Conservation (phyloP, 1,140 invertebrate genomes). For the Sitobion miscanthi region DNA sequence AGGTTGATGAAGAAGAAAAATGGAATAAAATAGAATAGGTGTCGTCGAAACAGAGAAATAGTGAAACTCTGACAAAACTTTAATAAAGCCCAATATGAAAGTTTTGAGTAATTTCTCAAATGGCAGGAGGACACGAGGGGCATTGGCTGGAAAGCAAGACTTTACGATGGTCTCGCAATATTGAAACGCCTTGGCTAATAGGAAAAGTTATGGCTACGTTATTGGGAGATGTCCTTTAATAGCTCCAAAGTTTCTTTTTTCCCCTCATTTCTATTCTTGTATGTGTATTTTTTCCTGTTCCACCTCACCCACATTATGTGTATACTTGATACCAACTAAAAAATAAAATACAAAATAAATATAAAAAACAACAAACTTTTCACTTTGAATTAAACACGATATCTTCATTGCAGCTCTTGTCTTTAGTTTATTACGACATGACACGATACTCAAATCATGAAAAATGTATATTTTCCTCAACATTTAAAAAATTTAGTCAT, state of each 20-base stretch:
- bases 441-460: neutral
- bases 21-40: conserved; percentile 27
- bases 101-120: conserved; percentile 54
- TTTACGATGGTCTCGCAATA: conserved; percentile 50
- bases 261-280: neutral
- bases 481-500: neutral
- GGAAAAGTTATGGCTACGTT: conserved; percentile 47
- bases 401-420: conserved; percentile 5
- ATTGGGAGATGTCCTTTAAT: conserved; percentile 54
- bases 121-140: conserved; percentile 14
- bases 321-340: neutral
- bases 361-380: conserved; percentile 35
- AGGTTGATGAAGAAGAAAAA: neutral
- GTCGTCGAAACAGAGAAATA: conserved; percentile 38
- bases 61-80: conserved; percentile 48
- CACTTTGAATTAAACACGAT: conserved; percentile 49
- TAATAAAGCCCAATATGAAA: conserved; percentile 56
- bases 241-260: conserved; percentile 35
- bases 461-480: neutral
- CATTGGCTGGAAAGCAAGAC: conserved; percentile 48
- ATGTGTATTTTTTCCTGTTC: neutral
- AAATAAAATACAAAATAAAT: neutral
- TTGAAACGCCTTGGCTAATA: conserved; percentile 54
- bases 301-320: neutral
- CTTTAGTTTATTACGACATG: conserved; percentile 23